These are phyloP conservation scores for Centropus unirufus DNA, from an alignment of 2,113 vertebrate genomes.

Conservation along the genomic window DNA sequence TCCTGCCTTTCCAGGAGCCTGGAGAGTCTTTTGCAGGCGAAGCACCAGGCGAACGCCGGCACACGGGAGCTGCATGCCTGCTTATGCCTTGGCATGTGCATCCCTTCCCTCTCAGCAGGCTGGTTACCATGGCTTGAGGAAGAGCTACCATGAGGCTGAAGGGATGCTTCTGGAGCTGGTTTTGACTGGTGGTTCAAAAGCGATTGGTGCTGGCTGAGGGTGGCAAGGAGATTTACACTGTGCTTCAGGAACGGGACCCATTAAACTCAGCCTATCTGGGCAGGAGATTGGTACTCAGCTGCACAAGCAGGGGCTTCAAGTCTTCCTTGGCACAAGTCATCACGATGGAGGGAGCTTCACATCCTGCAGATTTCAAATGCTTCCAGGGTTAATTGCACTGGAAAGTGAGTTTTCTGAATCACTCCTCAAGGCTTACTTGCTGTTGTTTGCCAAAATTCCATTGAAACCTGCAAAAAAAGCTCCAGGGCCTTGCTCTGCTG, in stretches of 20 bases:
- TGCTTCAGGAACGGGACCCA: accelerated
- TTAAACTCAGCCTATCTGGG: neutral
- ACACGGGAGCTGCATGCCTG: accelerated
- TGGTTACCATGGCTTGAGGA: accelerated
- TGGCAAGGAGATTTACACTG: neutral
- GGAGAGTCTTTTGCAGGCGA: neutral
- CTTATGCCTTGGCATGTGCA: neutral
- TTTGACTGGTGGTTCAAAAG: neutral
- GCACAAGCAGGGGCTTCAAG: neutral
- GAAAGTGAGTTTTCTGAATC: neutral
- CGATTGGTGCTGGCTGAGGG: neutral
- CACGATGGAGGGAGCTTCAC: neutral
- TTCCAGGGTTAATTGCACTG: neutral
- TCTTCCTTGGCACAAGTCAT: neutral
- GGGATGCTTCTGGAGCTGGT: neutral
- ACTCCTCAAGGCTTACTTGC: neutral
- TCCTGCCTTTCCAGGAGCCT: neutral
- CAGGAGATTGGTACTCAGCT: neutral
- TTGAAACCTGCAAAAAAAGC: neutral
- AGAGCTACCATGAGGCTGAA: neutral
- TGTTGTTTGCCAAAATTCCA: neutral
- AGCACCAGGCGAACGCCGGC: neutral
- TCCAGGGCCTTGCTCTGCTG: neutral
- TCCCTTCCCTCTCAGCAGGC: neutral
- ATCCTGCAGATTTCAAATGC: neutral